Conservation (phyloP, 2,888 invertebrate genomes). For the Strigamia maritima region DNA sequence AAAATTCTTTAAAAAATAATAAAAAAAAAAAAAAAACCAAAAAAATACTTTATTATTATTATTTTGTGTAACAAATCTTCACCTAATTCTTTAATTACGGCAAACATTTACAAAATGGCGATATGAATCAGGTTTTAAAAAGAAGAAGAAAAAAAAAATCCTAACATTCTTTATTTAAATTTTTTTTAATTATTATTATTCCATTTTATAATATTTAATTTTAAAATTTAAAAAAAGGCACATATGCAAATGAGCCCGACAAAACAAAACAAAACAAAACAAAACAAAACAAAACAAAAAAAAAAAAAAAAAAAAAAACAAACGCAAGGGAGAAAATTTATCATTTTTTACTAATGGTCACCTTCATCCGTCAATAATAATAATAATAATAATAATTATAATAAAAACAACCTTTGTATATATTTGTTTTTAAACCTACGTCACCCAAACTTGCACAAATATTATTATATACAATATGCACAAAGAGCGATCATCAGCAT, state of each 20-base stretch:
- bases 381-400: no score
- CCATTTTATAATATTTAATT: no score
- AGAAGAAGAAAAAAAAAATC: no score
- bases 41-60: no score
- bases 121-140: no score
- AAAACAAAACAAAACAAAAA: background rate
- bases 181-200: no score
- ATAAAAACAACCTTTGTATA: background rate
- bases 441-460: slow-evolving; percentile 4
- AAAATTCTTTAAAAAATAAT: background rate
- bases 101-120: no score
- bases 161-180: no score
- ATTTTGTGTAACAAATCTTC: no score
- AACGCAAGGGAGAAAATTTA: background rate
- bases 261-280: no score
- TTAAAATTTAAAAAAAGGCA: background rate
- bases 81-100: no score
- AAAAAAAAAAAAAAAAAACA: background rate
- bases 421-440: background rate
- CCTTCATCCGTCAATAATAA: slow-evolving; percentile 4
- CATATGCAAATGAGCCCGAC: background rate
- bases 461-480: background rate
- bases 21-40: no score
- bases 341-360: background rate
- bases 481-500: slow-evolving; percentile 4